Percentiles rank a stretch among this genome's conserved stretches.
Conservation (phyloP, 2,113 vertebrate species). For the Cavia porcellus region DNA sequence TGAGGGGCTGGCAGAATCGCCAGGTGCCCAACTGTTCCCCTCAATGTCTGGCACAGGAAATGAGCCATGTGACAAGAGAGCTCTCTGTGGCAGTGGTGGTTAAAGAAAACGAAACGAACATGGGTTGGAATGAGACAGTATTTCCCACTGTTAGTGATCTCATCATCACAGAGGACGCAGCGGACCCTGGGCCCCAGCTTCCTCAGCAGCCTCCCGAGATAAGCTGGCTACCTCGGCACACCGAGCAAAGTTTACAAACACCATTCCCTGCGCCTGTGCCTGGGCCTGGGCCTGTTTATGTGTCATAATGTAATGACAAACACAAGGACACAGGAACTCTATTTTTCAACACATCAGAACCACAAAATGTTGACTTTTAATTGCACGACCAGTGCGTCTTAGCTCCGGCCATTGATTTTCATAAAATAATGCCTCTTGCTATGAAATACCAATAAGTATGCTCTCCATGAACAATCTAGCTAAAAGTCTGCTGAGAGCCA, state of each 20-base stretch:
- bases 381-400: slow-evolving; percentile 46
- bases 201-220: background rate
- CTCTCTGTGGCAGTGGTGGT: background rate
- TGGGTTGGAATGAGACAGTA: background rate
- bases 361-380: slow-evolving; percentile 56
- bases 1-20: background rate
- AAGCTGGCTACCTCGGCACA: background rate
- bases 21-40: background rate
- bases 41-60: background rate
- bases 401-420: slow-evolving; percentile 27
- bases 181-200: background rate
- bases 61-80: background rate
- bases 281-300: background rate
- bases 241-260: slow-evolving; percentile 56
- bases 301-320: slow-evolving; percentile 56
- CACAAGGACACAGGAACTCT: slow-evolving; percentile 51
- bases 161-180: background rate
- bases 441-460: slow-evolving; percentile 59
- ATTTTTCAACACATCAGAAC: slow-evolving; percentile 37
- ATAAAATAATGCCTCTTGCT: slow-evolving; percentile 27
- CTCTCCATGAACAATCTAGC: slow-evolving; percentile 44
- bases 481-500: slow-evolving; percentile 50
- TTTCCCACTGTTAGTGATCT: background rate
- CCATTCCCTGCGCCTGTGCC: background rate
- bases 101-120: background rate